Evolutionary conservation across 2,888 invertebrate species (phyloP).

Genomic region (Drosophila niveifrons): DNA sequence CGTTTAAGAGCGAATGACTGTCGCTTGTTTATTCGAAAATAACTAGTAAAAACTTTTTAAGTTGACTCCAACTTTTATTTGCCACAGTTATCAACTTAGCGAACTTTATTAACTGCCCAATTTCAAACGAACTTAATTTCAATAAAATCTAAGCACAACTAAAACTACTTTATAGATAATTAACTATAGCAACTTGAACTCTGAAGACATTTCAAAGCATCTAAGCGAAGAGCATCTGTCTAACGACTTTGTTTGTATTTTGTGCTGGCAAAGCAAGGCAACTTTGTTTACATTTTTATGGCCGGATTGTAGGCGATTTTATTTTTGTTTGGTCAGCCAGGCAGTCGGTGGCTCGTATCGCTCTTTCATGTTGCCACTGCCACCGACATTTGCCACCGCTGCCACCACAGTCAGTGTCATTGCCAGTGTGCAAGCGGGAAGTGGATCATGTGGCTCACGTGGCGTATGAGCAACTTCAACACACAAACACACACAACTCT

Average conservation of each 20-base stretch:
- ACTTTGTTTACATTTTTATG: slow-evolving; percentile 44
- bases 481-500: slow-evolving; percentile 36
- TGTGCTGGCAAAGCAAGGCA: not conserved
- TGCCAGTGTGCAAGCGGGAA: slow-evolving; percentile 13
- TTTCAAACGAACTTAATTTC: too few species aligned
- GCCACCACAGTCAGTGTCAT: not conserved
- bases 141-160: too few species aligned
- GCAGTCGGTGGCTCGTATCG: not conserved
- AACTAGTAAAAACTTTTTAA: too few species aligned
- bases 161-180: too few species aligned
- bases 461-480: slow-evolving; percentile 56
- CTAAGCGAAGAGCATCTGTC: slow-evolving; percentile 19
- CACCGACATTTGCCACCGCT: not conserved
- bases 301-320: slow-evolving; percentile 41
- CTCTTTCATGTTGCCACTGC: slow-evolving; percentile 20
- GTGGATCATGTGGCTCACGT: slow-evolving; percentile 48
- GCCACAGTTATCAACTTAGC: too few species aligned
- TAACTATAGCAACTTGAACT: not conserved
- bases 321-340: slow-evolving; percentile 53
- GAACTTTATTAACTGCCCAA: too few species aligned
- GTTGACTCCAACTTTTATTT: too few species aligned
- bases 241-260: not conserved
- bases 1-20: too few species aligned
- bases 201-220: not conserved
- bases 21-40: too few species aligned